These are phyloP conservation scores for Meda fulgida DNA, from an alignment of 2,797 vertebrate species.

Conservation along the genomic window DNA sequence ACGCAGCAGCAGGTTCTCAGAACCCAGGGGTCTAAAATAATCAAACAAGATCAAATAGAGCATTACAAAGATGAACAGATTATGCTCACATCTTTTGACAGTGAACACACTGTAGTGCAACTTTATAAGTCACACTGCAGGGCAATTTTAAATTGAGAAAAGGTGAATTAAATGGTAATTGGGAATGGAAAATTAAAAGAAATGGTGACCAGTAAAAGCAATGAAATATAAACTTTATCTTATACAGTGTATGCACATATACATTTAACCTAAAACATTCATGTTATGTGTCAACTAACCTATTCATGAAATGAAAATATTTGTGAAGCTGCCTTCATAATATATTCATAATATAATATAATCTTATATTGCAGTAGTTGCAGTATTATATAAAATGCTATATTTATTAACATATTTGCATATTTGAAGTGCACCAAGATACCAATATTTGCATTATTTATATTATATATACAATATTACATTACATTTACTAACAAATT, in stretches of 20 bases:
- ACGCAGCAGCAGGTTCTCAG: slow-evolving; percentile 93
- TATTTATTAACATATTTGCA: neutral
- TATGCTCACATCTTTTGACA: neutral
- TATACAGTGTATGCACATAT: neutral
- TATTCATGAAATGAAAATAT: neutral
- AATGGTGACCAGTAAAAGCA: neutral
- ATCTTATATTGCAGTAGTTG: neutral
- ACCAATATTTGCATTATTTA: neutral
- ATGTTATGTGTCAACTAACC: too few species aligned
- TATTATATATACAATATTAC: neutral
- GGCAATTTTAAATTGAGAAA: neutral
- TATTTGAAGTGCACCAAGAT: neutral
- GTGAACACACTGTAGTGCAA: neutral
- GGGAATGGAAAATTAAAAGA: neutral
- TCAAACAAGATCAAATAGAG: slow-evolving; percentile 40
- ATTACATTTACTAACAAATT: neutral
- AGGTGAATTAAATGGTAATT: neutral
- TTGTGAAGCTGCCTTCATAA: neutral
- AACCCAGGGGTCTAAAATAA: slow-evolving; percentile 87
- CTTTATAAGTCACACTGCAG: neutral
- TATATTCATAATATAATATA: too few species aligned
- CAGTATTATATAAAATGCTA: neutral
- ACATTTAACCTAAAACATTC: neutral
- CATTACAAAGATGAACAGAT: neutral
- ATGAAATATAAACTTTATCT: neutral